phyloP scores from a whole-genome alignment of 2,888 invertebrate species.

The Thymelicus acteon region DNA sequence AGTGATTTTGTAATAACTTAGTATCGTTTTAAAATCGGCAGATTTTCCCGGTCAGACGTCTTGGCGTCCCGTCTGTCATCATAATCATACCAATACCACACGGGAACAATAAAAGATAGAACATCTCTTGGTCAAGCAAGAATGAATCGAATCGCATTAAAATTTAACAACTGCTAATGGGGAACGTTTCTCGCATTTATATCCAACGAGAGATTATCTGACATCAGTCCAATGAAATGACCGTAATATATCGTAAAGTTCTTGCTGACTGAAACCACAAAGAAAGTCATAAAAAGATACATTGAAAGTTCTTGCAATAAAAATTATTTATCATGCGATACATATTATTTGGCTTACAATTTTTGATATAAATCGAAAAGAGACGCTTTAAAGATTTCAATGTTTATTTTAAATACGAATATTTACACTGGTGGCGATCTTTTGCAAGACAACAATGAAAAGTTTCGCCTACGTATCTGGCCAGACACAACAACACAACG shows the following conservation, averaged over 20 bases:
- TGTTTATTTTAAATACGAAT: too few relatives aligned
- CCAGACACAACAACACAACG: too few relatives aligned
- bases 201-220: conserved; percentile 2
- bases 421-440: too few relatives aligned
- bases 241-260: background rate
- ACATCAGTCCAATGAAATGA: background rate
- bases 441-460: too few relatives aligned
- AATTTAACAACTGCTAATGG: conserved; percentile 20
- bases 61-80: background rate
- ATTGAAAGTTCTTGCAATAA: background rate
- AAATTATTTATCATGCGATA: background rate
- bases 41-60: background rate
- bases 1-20: too few relatives aligned
- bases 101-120: conserved; percentile 14
- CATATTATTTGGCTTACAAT: too few relatives aligned
- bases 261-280: background rate
- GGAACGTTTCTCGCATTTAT: background rate
- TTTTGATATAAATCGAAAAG: too few relatives aligned
- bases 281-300: background rate
- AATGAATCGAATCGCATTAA: conserved; percentile 25
- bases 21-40: too few relatives aligned
- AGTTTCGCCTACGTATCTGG: too few relatives aligned
- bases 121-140: background rate
- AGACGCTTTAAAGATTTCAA: too few relatives aligned
- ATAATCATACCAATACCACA: background rate